Conservation (phyloP, 2,888 invertebrate species). For the Caenorhabditis becei region DNA sequence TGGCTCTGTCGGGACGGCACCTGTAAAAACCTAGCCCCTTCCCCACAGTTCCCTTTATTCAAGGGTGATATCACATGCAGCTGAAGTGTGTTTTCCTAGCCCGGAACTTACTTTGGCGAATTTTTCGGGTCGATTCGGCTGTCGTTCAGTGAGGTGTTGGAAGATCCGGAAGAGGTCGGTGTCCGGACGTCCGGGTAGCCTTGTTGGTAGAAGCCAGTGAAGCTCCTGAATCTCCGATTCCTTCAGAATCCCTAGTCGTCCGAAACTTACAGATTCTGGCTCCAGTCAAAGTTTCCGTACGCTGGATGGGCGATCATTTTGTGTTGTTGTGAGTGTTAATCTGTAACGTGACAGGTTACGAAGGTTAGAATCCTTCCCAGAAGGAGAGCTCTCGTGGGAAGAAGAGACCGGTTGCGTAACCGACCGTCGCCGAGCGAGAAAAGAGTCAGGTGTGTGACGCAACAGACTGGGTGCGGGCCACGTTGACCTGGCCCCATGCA, state of each 20-base stretch:
- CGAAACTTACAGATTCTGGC: not conserved
- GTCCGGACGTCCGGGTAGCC: not conserved
- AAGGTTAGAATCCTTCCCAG: not conserved
- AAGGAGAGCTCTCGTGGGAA: not conserved
- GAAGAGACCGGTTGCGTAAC: conserved; percentile 25
- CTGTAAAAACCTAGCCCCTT: conserved; percentile 36
- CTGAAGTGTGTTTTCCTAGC: too few species aligned
- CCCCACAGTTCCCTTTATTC: conserved; percentile 18
- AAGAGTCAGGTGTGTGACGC: conserved; percentile 37
- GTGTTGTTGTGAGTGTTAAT: not conserved
- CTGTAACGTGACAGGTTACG: not conserved
- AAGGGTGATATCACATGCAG: conserved; percentile 15
- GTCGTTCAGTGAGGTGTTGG: conserved; percentile 9
- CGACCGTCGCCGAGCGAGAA: conserved; percentile 21
- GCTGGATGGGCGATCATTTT: not conserved
- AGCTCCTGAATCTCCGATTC: not conserved
- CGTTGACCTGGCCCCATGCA: conserved; percentile 2
- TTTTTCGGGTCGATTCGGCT: conserved; percentile 19
- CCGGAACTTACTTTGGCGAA: conserved; percentile 52
- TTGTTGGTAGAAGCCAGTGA: not conserved
- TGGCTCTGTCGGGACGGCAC: not conserved
- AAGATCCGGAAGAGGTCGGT: not conserved
- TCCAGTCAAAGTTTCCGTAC: not conserved
- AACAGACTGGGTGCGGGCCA: conserved; percentile 7
- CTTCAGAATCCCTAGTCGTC: not conserved